phyloP scores from a whole-genome alignment of 2,888 invertebrate species.

The Catocala fraxini region DNA sequence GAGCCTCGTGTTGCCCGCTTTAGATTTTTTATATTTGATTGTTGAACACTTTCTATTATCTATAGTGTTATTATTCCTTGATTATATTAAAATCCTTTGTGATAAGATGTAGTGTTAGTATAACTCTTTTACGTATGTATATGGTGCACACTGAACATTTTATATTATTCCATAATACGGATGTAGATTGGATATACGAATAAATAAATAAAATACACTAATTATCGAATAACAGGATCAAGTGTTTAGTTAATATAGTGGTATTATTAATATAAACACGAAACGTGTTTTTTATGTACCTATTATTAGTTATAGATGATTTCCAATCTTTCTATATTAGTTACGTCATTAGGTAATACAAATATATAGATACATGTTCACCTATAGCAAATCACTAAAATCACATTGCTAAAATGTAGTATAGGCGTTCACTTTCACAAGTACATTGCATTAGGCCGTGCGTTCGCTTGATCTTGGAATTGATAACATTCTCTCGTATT shows the following conservation, averaged over 20 bases:
- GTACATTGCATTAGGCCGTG: slow-evolving; percentile 24
- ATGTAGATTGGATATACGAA: too few species aligned
- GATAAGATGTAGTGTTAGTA: too few species aligned
- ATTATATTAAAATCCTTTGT: too few species aligned
- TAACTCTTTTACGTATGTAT: too few species aligned
- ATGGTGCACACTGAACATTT: too few species aligned
- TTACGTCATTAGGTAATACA: slow-evolving; percentile 14
- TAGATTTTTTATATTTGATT: slow-evolving; percentile 51
- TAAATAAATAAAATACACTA: too few species aligned
- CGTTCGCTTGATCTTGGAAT: slow-evolving; percentile 31
- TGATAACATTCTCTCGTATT: slow-evolving; percentile 27
- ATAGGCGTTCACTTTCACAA: slow-evolving; percentile 38
- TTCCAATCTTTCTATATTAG: slow-evolving; percentile 10
- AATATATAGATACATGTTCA: slow-evolving; percentile 1
- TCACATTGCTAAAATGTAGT: slow-evolving; percentile 27
- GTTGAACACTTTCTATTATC: slow-evolving; percentile 60
- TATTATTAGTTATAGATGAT: slow-evolving; percentile 1
- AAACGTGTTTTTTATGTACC: too few species aligned
- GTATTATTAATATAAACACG: too few species aligned
- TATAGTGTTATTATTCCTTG: slow-evolving; percentile 22
- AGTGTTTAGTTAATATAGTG: too few species aligned
- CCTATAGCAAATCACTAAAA: slow-evolving; percentile 8
- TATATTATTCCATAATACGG: too few species aligned
- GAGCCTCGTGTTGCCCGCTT: slow-evolving; percentile 49
- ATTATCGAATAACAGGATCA: too few species aligned